A percentile compares a stretch with the other conserved stretches of the same genome.
These are phyloP conservation scores for Invenusta paracnida DNA, from an alignment of 2,888 invertebrate species.

Conservation along the genomic window DNA sequence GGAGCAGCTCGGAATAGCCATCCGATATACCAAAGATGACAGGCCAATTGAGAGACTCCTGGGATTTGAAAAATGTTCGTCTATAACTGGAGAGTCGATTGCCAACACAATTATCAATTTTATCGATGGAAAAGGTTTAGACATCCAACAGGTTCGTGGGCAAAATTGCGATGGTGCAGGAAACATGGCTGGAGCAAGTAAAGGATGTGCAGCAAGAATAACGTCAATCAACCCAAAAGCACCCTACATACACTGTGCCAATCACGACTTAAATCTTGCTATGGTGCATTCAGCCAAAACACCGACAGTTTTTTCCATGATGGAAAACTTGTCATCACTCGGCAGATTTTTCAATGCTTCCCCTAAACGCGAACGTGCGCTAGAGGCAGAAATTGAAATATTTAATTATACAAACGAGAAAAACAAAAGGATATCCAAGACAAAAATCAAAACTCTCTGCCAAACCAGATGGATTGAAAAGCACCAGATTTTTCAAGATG, in stretches of 20 bases:
- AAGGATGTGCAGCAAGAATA: conserved; percentile 29
- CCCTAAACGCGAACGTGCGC: background rate
- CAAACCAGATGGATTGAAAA: background rate
- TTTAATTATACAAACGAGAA: conserved; percentile 20
- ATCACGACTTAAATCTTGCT: conserved; percentile 29
- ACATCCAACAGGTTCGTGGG: conserved; percentile 26
- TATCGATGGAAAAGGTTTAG: conserved; percentile 26
- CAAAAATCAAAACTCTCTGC: conserved; percentile 26
- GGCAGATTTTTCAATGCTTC: conserved; percentile 26
- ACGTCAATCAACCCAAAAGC: conserved; percentile 21
- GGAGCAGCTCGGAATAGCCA: background rate
- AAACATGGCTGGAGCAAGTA: conserved; percentile 22
- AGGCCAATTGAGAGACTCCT: conserved; percentile 22
- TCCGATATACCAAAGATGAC: background rate
- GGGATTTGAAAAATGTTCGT: conserved; percentile 29
- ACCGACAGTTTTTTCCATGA: conserved; percentile 29
- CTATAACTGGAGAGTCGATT: conserved; percentile 29
- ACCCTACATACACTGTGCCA: conserved; percentile 22
- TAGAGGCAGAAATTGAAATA: conserved; percentile 6
- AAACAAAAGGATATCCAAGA: conserved; percentile 25
- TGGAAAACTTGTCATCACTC: conserved; percentile 26
- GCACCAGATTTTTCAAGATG: conserved; percentile 9
- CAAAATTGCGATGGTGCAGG: conserved; percentile 23
- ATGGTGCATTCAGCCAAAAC: conserved; percentile 26
- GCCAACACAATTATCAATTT: conserved; percentile 20